Evolutionary conservation across 2,113 vertebrate genomes (phyloP), one percentile per base, ranked within the genome.

Genomic region (Numida meleagris): DNA sequence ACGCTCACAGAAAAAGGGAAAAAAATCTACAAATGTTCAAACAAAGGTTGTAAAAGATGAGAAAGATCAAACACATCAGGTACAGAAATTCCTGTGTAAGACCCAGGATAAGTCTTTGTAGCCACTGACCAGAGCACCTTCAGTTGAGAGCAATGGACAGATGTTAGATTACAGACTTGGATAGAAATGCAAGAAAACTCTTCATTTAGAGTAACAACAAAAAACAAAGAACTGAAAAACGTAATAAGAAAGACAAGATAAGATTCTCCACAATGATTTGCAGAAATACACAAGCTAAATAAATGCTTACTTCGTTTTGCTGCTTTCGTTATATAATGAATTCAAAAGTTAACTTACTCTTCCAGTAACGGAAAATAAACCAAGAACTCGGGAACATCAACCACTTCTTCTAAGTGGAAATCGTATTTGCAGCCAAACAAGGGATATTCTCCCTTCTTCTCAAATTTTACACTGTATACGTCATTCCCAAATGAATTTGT

Each of bases 371-470:
- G 99, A 90, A 99, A 99, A 96, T 99, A 99, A 85, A 99, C 99
- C 70, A 99, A 98, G 96, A 99, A 99, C 96, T 99, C 99, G 0
- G 99, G 99, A 10, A 99, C 98, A 81, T 99, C 97, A 79, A 99
- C 99, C 8, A 99, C 99, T 36, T 98, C 99, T 97, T 99, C 99
- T 48, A 99, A 98, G 94, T 97, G 98, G 96, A 99, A 99, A 96
- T 99, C 98, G 85, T 99, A 99, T 96, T 99, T 98, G 97, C 99
- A 99, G 81, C 99, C 99, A 82, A 99, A 99, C 84, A 99, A 97
- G 14, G 99, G 98, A 74, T 99, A 99, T 14, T 96, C 97, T 61
- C 98, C 99, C 91, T 99, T 99, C 96, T 98, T 98, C 94, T 98
- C 96, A 94, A 99, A 99, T 67, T 97, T 98, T 24, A 99, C 99